phyloP scores from a whole-genome alignment of 2,113 vertebrate species.

The Microcebus ravelobensis region DNA sequence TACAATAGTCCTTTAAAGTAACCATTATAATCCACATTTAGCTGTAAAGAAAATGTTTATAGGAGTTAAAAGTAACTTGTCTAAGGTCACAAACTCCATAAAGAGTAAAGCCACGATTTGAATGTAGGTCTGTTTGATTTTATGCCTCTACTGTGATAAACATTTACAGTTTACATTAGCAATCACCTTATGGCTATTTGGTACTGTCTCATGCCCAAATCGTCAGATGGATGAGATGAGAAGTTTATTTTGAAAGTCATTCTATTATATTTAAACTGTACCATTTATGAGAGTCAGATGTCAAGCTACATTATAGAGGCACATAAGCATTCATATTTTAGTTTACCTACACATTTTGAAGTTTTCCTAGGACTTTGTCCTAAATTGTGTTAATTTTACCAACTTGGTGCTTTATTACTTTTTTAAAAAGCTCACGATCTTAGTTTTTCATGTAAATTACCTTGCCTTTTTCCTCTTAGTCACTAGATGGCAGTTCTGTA shows the following conservation, averaged over 20 bases:
- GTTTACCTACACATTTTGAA: not conserved
- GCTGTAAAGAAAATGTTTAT: not conserved
- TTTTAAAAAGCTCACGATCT: not conserved
- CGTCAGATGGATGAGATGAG: not conserved
- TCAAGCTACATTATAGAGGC: not conserved
- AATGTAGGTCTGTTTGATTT: not conserved
- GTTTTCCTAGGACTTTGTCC: not conserved
- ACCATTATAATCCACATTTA: not conserved
- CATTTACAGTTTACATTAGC: not conserved
- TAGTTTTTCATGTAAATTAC: not conserved
- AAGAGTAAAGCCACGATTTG: not conserved
- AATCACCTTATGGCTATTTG: not conserved
- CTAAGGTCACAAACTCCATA: not conserved
- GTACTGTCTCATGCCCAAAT: not conserved
- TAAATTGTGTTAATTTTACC: not conserved
- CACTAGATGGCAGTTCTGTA: constrained; percentile 84
- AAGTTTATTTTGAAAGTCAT: not conserved
- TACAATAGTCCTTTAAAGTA: not conserved
- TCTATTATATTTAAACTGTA: not conserved
- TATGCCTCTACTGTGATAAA: not conserved
- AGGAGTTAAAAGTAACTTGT: not conserved
- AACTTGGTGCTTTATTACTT: not conserved
- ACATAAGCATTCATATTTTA: not conserved
- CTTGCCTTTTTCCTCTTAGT: not conserved
- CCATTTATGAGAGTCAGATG: not conserved